Conservation (phyloP, 2,113 vertebrate species). For the Carollia perspicillata region DNA sequence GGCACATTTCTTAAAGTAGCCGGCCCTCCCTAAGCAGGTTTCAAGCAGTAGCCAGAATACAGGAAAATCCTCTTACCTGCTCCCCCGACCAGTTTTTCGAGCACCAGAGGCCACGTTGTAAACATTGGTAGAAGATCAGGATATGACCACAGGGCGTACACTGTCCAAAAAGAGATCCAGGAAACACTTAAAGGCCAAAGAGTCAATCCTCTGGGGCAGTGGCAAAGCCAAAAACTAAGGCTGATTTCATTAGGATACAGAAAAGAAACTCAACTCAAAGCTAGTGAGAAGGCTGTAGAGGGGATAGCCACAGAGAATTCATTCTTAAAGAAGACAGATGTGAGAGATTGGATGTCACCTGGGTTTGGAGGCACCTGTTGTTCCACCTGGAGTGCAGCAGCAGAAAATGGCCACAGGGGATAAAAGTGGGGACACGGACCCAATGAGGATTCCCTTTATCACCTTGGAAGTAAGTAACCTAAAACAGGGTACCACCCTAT, state of each 20-base stretch:
- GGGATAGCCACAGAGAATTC: background rate
- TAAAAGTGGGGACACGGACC: background rate
- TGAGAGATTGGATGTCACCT: background rate
- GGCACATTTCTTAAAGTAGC: background rate
- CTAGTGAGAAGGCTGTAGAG: background rate
- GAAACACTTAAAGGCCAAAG: conserved; percentile 25
- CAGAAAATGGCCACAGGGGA: background rate
- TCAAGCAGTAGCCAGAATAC: background rate
- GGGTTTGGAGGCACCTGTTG: background rate
- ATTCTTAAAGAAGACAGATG: background rate
- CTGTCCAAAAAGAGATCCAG: conserved; percentile 80
- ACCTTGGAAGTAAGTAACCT: background rate
- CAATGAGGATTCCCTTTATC: background rate
- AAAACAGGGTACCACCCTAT: background rate
- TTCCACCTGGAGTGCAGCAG: background rate
- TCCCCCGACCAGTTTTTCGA: conserved; percentile 92
- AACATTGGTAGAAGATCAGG: conserved; percentile 90
- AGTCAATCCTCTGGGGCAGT: background rate
- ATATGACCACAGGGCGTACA: conserved; percentile 91
- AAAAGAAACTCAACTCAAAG: background rate
- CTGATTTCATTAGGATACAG: background rate
- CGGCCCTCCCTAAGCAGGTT: background rate
- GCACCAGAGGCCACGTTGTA: conserved; percentile 91
- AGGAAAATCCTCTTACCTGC: conserved; percentile 87
- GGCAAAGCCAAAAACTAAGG: background rate